Evolutionary conservation across 2,888 invertebrate genomes (phyloP).

Genomic region (Cheilosia pagana): DNA sequence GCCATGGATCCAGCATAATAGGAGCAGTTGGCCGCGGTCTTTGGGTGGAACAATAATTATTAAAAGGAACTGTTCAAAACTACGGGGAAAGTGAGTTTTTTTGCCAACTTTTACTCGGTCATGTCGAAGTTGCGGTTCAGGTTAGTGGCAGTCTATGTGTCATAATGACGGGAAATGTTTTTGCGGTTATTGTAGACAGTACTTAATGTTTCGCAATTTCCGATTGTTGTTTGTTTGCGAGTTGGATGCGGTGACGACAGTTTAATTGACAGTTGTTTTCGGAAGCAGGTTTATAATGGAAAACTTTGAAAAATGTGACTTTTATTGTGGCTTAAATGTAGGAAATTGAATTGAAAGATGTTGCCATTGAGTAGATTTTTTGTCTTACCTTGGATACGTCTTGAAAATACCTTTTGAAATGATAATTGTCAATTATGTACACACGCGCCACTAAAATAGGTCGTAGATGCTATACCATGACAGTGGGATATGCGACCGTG

Average conservation of each 20-base stretch:
- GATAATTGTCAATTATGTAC: too few relatives aligned
- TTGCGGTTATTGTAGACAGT: neutral
- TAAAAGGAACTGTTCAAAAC: constrained; percentile 35
- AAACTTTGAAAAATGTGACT: too few relatives aligned
- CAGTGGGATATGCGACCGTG: too few relatives aligned
- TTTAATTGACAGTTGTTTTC: constrained; percentile 16
- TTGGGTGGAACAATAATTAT: constrained; percentile 44
- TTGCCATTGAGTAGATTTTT: too few relatives aligned
- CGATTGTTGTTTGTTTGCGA: constrained; percentile 12
- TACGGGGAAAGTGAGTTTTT: neutral
- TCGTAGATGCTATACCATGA: too few relatives aligned
- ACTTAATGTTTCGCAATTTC: constrained; percentile 25
- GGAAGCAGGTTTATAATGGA: neutral
- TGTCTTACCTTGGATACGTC: too few relatives aligned
- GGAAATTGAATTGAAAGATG: too few relatives aligned
- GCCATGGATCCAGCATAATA: neutral
- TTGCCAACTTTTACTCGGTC: neutral
- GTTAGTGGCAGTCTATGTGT: constrained; percentile 2
- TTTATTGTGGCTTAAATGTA: too few relatives aligned
- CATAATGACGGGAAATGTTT: constrained; percentile 17
- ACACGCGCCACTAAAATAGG: too few relatives aligned
- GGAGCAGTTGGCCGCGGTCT: constrained; percentile 18
- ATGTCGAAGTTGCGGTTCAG: neutral
- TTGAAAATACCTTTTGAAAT: too few relatives aligned
- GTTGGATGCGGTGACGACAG: neutral